Conservation (phyloP, 2,113 vertebrate species). For the Carettochelys insculpta region DNA sequence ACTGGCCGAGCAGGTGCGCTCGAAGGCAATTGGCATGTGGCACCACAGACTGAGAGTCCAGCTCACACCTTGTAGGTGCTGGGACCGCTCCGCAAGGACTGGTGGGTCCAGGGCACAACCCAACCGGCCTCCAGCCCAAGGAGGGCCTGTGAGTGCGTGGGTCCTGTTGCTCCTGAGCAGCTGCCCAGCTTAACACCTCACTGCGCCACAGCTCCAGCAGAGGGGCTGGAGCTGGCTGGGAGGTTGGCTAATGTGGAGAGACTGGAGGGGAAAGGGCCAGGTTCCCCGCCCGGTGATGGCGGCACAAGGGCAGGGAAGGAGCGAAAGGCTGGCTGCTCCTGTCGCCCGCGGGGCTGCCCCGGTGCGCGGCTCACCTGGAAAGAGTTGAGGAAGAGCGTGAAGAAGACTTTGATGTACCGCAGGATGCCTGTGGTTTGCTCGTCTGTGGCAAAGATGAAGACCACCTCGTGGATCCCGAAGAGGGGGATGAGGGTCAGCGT, state of each 20-base stretch:
- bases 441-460: conserved; percentile 84
- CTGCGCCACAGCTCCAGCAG: not conserved
- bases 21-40: not conserved
- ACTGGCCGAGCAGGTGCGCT: not conserved
- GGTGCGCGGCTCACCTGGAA: conserved; percentile 77
- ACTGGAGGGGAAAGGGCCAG: not conserved
- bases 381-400: conserved; percentile 85
- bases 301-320: not conserved
- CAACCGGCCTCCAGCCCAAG: not conserved
- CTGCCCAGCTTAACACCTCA: not conserved
- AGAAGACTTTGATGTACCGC: conserved; percentile 83
- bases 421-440: conserved; percentile 83
- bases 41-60: too few species aligned
- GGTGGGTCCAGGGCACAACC: too few species aligned
- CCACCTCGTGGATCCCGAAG: conserved; percentile 83
- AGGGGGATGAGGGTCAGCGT: conserved; percentile 86
- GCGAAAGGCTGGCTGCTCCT: not conserved
- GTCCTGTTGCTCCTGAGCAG: not conserved
- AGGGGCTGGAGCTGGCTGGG: not conserved
- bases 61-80: too few species aligned
- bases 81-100: too few species aligned
- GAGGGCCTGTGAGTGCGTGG: not conserved
- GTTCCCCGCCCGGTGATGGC: not conserved
- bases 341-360: too few species aligned
- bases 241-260: not conserved